Evolutionary conservation across 1,140 invertebrate species (phyloP), one percentile per base, ranked within the genome.

Genomic region (Lysiphlebus fabarum): DNA sequence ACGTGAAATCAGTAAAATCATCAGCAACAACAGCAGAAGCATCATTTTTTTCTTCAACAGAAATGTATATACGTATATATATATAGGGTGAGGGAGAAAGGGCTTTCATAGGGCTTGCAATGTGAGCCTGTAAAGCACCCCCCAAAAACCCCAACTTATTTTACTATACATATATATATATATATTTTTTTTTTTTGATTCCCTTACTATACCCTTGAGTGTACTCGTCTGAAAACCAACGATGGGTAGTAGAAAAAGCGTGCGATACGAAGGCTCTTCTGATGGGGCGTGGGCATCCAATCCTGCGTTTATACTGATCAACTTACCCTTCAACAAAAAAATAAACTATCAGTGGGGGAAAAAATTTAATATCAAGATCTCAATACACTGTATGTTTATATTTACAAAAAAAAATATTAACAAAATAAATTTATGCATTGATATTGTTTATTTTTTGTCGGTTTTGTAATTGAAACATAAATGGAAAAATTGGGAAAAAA

Each of bases 101-200:
- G 61, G 62, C 62, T 65, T 62, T 67, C 64, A 64, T 63, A 58
- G 58, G 61, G 62, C 61, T 68, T 54, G 62, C 58, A 11, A 49
- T 43, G 7, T 34, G 59, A 53, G 36, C 54, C 50, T 51, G 56
- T 26, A 2, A 4, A 26, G 17, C 49, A 49, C 55, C 55, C 55
- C 17, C 26, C 26, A 55, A 42, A 14, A 53, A 26, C 40, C 53
- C 42, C 41, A 42, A 45, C 17, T 45, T 4, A 12, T 4, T 14
- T 11, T n/a, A n/a, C 11, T 5, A 7, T 12, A 45, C 7, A 11
- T 6, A 45, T 12, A 11, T 44, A 7, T 5, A 53, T 43, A 44
- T 41, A 26, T 33, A 43, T 14, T n/a, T 55, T 12, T n/a, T 5
- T 26, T 10, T 26, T 41, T 44, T 26, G 17, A 26, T 44, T 55